Evolutionary conservation across 2,888 invertebrate species (phyloP), one percentile per base, ranked within the genome.

Genomic region (Phortica okadai): DNA sequence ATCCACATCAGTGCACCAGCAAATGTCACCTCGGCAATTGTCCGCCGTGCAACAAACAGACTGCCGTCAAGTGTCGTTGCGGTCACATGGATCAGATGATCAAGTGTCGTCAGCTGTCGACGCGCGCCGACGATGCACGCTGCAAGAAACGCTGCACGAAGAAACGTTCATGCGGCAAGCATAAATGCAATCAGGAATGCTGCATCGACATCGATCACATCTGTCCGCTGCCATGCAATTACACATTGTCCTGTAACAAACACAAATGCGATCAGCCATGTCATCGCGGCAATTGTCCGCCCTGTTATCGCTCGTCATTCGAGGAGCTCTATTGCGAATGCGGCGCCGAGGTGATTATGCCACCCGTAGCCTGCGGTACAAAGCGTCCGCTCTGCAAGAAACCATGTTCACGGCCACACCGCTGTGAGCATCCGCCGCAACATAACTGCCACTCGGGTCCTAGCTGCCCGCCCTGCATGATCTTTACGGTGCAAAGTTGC

Each of bases 331-430:
- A 94, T 25, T 99, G 99, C 90, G 96, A 96, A 89, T 99, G 99
- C 91, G 98, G 99, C 7, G 93, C 94, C 0, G 94, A 95, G 81
- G 96, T 98, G 45, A 92, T 96, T 74, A 95, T 95, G 90, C 99
- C 99, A 1, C 99, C 99, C 0, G 95, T 99, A 73, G 94, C 97
- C 0, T 99, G 99, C 91, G 99, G 99, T 21, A 96, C 97, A 0
- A 94, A 95, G 78, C 95, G 95, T 4, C 99, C 99, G 0, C 91
- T 93, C 3, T 99, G 99, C 92, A 92, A 92, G 66, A 93, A 94
- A 21, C 95, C 95, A 0, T 99, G 99, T 91, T 93, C 94, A 0
- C 93, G 97, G 69, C 89, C 91, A 45, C 96, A 98, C 82, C 83
- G 94, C 0, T 99, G 99, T 91, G 93, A 93, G 3, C 99, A 99